Evolutionary conservation across 2,797 vertebrate species (phyloP).

Genomic region (Pseudotriccus pelzelni): DNA sequence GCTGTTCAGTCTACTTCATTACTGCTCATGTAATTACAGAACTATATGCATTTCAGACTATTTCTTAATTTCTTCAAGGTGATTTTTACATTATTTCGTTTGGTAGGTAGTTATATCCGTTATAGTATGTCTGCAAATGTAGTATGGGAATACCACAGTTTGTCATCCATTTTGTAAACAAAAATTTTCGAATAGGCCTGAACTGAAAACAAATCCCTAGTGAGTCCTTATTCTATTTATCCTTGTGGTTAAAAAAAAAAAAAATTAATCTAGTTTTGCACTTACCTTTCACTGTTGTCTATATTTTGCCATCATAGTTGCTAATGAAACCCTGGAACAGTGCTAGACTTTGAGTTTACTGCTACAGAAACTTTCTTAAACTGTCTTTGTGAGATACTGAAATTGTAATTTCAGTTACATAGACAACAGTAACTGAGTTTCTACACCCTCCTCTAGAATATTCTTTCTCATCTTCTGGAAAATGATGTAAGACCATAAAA

Average conservation of each 20-base stretch:
- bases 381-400: background rate
- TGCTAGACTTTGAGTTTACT: background rate
- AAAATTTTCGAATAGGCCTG: background rate
- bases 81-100: background rate
- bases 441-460: background rate
- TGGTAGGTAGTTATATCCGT: background rate
- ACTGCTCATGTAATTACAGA: background rate
- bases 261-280: background rate
- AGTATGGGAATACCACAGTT: background rate
- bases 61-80: background rate
- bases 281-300: background rate
- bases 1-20: background rate
- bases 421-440: background rate
- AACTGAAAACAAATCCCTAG: background rate
- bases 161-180: background rate
- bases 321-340: background rate
- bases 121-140: background rate
- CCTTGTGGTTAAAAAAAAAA: background rate
- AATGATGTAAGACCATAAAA: background rate
- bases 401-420: background rate
- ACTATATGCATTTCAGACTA: background rate
- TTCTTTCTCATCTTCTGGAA: background rate
- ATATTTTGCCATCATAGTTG: background rate
- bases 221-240: background rate
- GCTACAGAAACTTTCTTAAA: background rate